Evolutionary conservation across 2,113 vertebrate species (phyloP), one percentile per base, ranked within the genome.

Genomic region (Aptenodytes patagonicus): DNA sequence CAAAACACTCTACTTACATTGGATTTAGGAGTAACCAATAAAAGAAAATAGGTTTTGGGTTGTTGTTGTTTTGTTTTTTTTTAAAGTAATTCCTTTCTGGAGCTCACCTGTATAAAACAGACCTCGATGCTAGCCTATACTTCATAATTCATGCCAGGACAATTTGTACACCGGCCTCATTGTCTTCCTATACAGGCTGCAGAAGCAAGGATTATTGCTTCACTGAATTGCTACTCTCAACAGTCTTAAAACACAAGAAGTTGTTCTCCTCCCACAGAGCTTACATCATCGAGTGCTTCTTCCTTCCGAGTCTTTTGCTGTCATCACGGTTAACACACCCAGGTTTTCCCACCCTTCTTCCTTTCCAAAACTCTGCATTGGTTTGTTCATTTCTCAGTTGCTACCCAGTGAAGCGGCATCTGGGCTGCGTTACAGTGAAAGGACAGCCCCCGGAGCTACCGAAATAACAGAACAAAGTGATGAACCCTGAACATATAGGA

Each of bases 401-500:
- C 52, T 57, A 8, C 78, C 51, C 83, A 29, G 34, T 1, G 38
- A 46, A 61, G 54, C 0, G 1, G 38, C 49, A 40, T 2, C 26
- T 3, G 77, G 42, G 52, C 70, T 49, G 55, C 2, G 0, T 7
- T 9, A 22, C 16, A 19, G 69, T 1, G n/a, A 42, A 42, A 55
- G 54, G 46, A 36, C 26, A 71, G 69, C 13, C 42, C 49, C 51
- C 5, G 6, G 38, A 61, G 70, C 7, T 17, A 10, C 69, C 7
- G 3, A 21, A 47, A 5, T 3, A 68, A 16, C 9, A 44, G 16
- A 26, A 28, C 47, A 38, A 24, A 25, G 1, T 0, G 1, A 49
- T 10, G 26, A 71, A 64, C 6, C 44, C 70, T 5, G n/a, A 29
- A 49, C 4, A 0, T 4, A 4, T 1, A 7, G 64, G 15, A 19